Evolutionary conservation across 1,140 invertebrate genomes (phyloP).

Genomic region (Elymnias hypermnestra): DNA sequence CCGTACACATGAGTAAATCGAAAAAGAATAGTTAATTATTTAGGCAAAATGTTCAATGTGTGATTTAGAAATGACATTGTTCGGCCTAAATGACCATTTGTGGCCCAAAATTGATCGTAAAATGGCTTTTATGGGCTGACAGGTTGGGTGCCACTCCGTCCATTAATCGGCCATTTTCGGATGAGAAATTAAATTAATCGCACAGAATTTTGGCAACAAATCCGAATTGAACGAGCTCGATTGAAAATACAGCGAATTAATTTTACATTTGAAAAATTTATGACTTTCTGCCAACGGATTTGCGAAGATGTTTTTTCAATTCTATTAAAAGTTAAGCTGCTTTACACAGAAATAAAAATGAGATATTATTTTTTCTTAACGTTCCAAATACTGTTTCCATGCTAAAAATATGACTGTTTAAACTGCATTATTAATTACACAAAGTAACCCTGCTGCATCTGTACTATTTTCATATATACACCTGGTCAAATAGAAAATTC

Average conservation of each 20-base stretch:
- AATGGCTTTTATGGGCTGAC: conserved; percentile 55
- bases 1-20: too few relatives aligned
- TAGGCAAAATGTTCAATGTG: conserved; percentile 26
- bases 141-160: conserved; percentile 40
- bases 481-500: too few relatives aligned
- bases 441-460: too few relatives aligned
- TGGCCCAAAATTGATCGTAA: conserved; percentile 48
- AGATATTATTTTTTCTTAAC: too few relatives aligned
- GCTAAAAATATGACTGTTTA: too few relatives aligned
- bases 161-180: conserved; percentile 43
- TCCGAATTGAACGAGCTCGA: conserved; percentile 18
- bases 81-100: conserved; percentile 50
- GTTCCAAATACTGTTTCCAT: too few relatives aligned
- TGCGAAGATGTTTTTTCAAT: too few relatives aligned
- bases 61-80: conserved; percentile 24
- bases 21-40: conserved; percentile 9
- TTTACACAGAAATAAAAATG: too few relatives aligned
- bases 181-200: conserved; percentile 55
- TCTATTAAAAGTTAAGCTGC: too few relatives aligned
- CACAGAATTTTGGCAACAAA: conserved; percentile 19
- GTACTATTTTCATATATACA: too few relatives aligned
- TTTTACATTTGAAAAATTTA: conserved; percentile 14
- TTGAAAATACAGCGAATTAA: conserved; percentile 24
- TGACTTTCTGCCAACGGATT: not conserved
- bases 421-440: too few relatives aligned